Base-by-base conservation (phyloP, 1,140 invertebrate species). In the Nasonia longicornis region DNA sequence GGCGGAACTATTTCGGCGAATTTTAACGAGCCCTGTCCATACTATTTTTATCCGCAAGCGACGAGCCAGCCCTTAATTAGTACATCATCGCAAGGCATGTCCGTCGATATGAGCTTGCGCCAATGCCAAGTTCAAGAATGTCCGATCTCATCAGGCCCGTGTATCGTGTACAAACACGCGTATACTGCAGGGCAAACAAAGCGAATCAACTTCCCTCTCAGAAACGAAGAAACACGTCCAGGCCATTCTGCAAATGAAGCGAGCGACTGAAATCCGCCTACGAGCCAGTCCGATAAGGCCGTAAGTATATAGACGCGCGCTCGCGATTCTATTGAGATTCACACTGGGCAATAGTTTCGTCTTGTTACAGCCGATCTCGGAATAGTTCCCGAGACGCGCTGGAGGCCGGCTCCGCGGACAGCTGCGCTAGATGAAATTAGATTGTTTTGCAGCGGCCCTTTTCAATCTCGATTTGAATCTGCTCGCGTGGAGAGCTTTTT, bases 311-410 rank as follows among this genome's bases (percentile, higher is more conserved):
- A 74, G 70, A 14, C 42, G 22, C 26, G 0, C 0, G 38, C 42
- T 11, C 16, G 2, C 52, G 22, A 73, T 48, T 73, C 22, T 29
- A 48, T 45, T 73, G 42, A 73, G 42, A 73, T 73, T 48, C 22
- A 3, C 22, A 48, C n/a, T 45, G n/a, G n/a, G 2, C 64, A 77
- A 77, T 64, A 45, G 38, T 64, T 77, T 67, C 35, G 38, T 38
- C 75, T 67, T n/a, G n/a, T 67, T 48, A 77, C 14, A 52, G 1
- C 52, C 20, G 52, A 58, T 58, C 52, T n/a, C 52, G 52, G 52
- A 58, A 58, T 58, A 58, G 20, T 58, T 58, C 16, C 20, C 12
- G 45, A 48, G 45, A 48, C 42, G 42, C 42, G 4, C 1, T 12
- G 42, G 12, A 48, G 12, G 45, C 11, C 12, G 14, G 45, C 45